Conservation (phyloP, 2,888 invertebrate species). For the Drosophila algonquin region DNA sequence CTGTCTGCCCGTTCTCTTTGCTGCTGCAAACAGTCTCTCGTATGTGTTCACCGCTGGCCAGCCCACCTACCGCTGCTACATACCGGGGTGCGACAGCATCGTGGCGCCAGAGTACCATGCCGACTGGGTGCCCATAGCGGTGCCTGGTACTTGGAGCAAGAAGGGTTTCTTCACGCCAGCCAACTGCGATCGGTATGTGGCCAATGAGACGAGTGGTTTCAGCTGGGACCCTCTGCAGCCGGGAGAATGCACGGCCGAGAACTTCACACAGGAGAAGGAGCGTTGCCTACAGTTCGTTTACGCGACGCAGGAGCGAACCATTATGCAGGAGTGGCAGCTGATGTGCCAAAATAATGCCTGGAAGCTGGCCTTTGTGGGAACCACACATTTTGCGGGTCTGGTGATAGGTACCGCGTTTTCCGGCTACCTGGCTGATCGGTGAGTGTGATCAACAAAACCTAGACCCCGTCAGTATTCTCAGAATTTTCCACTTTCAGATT, state of each 20-base stretch:
- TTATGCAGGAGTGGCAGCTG: constrained; percentile 87
- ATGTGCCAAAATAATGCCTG: constrained; percentile 87
- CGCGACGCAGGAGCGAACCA: constrained; percentile 85
- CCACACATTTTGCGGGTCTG: constrained; percentile 87
- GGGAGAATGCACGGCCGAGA: constrained; percentile 64
- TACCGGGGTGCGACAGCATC: constrained; percentile 85
- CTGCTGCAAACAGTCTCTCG: constrained; percentile 86
- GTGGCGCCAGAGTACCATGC: constrained; percentile 58
- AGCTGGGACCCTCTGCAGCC: neutral
- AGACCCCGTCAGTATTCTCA: constrained; percentile 26
- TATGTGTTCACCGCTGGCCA: constrained; percentile 87
- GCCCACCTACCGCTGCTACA: constrained; percentile 86
- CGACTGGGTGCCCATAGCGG: constrained; percentile 85
- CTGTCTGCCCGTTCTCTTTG: constrained; percentile 86
- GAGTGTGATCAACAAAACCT: constrained; percentile 21
- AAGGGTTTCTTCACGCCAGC: constrained; percentile 79
- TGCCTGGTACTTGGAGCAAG: constrained; percentile 83
- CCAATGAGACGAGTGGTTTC: constrained; percentile 39
- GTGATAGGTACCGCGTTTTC: constrained; percentile 86
- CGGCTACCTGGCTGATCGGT: constrained; percentile 87
- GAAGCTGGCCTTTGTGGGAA: constrained; percentile 87
- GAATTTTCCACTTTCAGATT: constrained; percentile 82
- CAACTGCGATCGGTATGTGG: constrained; percentile 74
- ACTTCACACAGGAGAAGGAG: constrained; percentile 78
- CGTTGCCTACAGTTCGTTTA: constrained; percentile 85